These are phyloP conservation scores for Cheilosia pagana DNA, from an alignment of 2,888 invertebrate genomes.

Conservation along the genomic window DNA sequence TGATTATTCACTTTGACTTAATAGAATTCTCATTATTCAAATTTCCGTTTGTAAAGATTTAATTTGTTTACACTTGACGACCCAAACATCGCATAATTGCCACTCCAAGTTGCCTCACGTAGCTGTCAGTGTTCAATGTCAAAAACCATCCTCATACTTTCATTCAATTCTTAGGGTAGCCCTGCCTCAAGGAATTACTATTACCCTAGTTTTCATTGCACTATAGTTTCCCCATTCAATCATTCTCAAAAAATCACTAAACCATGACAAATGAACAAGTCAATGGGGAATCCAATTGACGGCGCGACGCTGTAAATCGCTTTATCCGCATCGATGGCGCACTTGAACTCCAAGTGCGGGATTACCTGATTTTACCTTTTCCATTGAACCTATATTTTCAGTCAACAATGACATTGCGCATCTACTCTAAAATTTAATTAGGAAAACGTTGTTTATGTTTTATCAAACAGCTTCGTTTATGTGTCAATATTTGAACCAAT, in stretches of 20 bases:
- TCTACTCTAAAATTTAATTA: conserved; percentile 24
- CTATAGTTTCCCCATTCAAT: not conserved
- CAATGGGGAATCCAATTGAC: conserved; percentile 19
- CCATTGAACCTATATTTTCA: conserved; percentile 8
- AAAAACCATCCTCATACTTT: too few species aligned
- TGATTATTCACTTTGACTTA: too few species aligned
- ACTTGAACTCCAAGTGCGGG: conserved; percentile 36
- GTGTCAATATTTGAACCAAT: conserved; percentile 42
- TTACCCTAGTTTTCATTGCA: not conserved
- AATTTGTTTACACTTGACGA: too few species aligned
- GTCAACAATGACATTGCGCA: conserved; percentile 4
- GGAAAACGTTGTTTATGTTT: conserved; percentile 11
- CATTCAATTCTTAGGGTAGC: too few species aligned
- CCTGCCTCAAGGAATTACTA: too few species aligned
- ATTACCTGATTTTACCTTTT: conserved; percentile 1
- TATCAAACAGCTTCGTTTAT: conserved; percentile 15
- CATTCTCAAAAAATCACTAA: conserved; percentile 7
- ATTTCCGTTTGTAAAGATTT: too few species aligned
- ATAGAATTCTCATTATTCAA: too few species aligned
- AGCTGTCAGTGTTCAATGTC: too few species aligned
- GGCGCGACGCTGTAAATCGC: conserved; percentile 5
- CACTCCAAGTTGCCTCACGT: too few species aligned
- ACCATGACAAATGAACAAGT: conserved; percentile 10
- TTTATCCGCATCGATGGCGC: conserved; percentile 26
- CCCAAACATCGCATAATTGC: too few species aligned